These are phyloP conservation scores for Spea multiplicata DNA, from an alignment of 2,113 vertebrate species.

Conservation along the genomic window DNA sequence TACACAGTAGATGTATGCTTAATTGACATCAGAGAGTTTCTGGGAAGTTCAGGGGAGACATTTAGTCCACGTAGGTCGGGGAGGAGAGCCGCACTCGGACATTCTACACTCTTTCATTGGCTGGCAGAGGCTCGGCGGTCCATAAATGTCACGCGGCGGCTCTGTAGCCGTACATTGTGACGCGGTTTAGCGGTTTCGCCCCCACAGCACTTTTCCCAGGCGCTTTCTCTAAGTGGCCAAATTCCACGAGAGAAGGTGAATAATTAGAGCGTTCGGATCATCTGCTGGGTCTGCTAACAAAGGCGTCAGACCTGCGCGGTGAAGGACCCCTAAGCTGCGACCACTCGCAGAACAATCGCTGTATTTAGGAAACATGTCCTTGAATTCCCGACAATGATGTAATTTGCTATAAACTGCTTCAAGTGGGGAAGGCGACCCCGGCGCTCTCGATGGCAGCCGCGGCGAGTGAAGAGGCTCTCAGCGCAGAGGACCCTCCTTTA, in stretches of 20 bases:
- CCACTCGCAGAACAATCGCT: slow-evolving; percentile 2
- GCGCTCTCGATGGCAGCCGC: background rate
- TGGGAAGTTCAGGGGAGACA: too few species aligned
- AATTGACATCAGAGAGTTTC: too few species aligned
- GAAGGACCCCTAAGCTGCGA: slow-evolving; percentile 13
- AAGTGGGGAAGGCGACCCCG: slow-evolving; percentile 17
- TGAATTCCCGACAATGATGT: slow-evolving; percentile 31
- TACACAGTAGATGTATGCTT: too few species aligned
- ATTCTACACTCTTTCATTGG: too few species aligned
- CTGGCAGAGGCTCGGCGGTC: too few species aligned
- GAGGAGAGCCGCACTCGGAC: too few species aligned
- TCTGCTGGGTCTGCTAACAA: background rate
- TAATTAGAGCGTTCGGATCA: background rate
- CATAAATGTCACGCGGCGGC: too few species aligned
- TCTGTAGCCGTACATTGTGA: too few species aligned
- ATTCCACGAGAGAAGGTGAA: background rate
- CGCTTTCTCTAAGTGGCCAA: background rate
- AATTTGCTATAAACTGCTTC: slow-evolving; percentile 17
- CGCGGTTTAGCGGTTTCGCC: background rate
- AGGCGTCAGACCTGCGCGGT: background rate
- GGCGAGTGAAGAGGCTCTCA: slow-evolving; percentile 3
- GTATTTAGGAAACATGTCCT: slow-evolving; percentile 8
- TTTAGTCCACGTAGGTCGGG: too few species aligned
- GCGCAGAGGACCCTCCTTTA: slow-evolving; percentile 6
- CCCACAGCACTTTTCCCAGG: background rate